These are phyloP conservation scores for Laticauda laticaudata DNA, from an alignment of 2,113 vertebrate genomes.

Conservation along the genomic window DNA sequence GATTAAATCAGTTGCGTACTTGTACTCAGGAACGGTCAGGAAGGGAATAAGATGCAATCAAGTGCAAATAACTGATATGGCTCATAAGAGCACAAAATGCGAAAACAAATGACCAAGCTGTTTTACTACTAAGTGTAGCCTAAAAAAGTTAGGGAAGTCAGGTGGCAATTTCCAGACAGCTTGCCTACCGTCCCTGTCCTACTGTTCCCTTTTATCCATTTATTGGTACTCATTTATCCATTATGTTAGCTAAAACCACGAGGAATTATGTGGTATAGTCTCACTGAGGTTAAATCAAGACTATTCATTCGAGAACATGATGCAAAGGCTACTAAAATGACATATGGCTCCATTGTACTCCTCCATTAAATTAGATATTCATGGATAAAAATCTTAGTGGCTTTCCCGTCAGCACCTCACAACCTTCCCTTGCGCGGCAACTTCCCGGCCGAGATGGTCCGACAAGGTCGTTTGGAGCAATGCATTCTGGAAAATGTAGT, in stretches of 20 bases:
- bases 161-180: background rate
- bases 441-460: rapidly evolving
- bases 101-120: background rate
- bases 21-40: background rate
- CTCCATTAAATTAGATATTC: background rate
- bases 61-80: background rate
- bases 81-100: background rate
- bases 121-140: background rate
- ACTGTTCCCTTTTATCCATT: too few species aligned
- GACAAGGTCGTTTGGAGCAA: background rate
- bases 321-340: background rate
- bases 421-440: background rate
- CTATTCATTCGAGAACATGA: background rate
- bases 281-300: background rate
- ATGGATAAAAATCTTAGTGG: background rate
- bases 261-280: background rate
- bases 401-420: rapidly evolving
- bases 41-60: background rate
- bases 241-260: background rate
- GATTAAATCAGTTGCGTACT: background rate
- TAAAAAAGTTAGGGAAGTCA: background rate
- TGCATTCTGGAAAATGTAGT: constrained; percentile 23
- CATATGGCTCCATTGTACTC: background rate
- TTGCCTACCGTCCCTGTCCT: too few species aligned
- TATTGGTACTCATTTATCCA: too few species aligned